These are phyloP conservation scores for Tineola bisselliella DNA, from an alignment of 2,888 invertebrate genomes.

Conservation along the genomic window DNA sequence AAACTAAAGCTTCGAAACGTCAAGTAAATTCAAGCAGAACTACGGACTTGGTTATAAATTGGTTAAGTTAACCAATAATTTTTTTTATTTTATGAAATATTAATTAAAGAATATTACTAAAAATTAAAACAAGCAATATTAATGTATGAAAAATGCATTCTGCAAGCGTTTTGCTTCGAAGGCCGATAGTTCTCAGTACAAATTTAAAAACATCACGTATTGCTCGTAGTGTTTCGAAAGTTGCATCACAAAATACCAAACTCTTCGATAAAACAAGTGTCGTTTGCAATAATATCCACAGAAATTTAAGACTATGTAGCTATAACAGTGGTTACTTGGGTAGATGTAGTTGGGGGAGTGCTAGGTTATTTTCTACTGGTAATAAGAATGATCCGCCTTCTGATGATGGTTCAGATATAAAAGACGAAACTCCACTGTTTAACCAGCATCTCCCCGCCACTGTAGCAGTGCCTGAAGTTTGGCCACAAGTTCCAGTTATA, in stretches of 20 bases:
- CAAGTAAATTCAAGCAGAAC: too few relatives aligned
- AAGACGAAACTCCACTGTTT: constrained; percentile 54
- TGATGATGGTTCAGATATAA: constrained; percentile 42
- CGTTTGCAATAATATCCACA: background rate
- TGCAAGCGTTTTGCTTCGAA: constrained; percentile 36
- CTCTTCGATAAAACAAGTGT: constrained; percentile 22
- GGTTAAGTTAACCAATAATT: too few relatives aligned
- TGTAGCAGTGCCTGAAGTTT: constrained; percentile 93
- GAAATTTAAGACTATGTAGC: background rate
- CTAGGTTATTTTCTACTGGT: constrained; percentile 22
- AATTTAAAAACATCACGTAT: constrained; percentile 38
- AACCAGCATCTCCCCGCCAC: constrained; percentile 80
- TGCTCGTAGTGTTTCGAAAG: constrained; percentile 44
- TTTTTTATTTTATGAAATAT: background rate
- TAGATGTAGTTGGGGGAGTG: background rate
- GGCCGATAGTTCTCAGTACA: constrained; percentile 30
- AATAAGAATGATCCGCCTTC: constrained; percentile 43
- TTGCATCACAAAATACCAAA: constrained; percentile 51
- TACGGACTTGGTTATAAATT: too few relatives aligned
- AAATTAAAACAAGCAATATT: background rate
- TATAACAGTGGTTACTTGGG: background rate
- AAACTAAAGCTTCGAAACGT: too few relatives aligned
- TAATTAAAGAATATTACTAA: background rate
- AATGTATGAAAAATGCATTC: constrained; percentile 41
- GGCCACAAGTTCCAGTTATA: constrained; percentile 96